These are phyloP conservation scores for Porites lobata DNA, from an alignment of 92 coral and sea anemone species.

Conservation along the genomic window DNA sequence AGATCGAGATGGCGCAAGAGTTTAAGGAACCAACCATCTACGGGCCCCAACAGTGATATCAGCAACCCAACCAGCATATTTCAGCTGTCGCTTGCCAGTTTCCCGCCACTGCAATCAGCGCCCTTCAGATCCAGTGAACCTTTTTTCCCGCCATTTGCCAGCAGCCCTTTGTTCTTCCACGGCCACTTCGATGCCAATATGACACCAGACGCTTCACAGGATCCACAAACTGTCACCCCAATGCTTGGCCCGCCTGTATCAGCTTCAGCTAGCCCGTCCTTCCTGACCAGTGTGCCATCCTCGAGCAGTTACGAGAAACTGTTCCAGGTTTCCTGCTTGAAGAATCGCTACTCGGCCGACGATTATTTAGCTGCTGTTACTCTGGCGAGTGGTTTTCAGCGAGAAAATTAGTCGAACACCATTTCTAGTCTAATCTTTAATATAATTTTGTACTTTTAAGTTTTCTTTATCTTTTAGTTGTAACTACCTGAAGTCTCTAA, in stretches of 20 bases:
- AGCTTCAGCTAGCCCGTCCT: slow-evolving; percentile 6
- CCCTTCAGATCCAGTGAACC: slow-evolving; percentile 30
- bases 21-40: slow-evolving; percentile 82
- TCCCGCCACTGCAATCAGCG: slow-evolving; percentile 18
- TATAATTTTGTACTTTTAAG: too few species aligned
- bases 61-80: not conserved
- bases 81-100: slow-evolving; percentile 17
- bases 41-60: slow-evolving; percentile 8
- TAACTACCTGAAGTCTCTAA: too few species aligned
- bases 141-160: not conserved
- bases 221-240: slow-evolving; percentile 5
- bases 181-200: not conserved
- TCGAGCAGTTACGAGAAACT: not conserved
- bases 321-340: slow-evolving; percentile 22
- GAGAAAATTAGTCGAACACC: slow-evolving; percentile 49
- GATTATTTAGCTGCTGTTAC: slow-evolving; percentile 77
- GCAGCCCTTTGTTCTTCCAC: slow-evolving; percentile 2
- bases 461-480: too few species aligned
- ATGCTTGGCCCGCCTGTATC: not conserved
- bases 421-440: too few species aligned
- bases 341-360: slow-evolving; percentile 53
- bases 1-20: slow-evolving; percentile 91
- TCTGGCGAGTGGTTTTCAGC: slow-evolving; percentile 59
- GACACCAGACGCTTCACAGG: not conserved
- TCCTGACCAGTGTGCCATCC: not conserved